A percentile compares a stretch with the other conserved stretches of the same genome.
Evolutionary conservation across 2,797 vertebrate species (phyloP).

Genomic region (Sphenopsis melanotis): DNA sequence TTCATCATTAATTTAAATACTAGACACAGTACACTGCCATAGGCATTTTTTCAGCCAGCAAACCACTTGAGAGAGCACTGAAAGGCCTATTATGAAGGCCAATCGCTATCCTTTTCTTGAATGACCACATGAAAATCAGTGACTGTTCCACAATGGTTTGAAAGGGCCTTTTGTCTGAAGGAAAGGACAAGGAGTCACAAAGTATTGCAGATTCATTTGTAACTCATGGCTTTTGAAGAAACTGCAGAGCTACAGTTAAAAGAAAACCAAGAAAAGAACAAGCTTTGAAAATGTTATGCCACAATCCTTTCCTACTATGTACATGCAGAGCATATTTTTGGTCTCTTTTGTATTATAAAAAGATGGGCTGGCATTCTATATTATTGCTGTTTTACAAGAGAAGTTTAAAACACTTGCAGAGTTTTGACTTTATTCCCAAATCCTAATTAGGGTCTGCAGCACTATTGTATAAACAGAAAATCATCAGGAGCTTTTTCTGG

Average conservation of each 20-base stretch:
- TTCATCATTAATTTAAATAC: not conserved
- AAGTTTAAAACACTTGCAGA: slow-evolving; percentile 41
- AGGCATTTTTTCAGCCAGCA: not conserved
- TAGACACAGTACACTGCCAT: not conserved
- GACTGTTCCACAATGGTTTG: not conserved
- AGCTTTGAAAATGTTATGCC: slow-evolving; percentile 25
- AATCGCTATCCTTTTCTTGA: slow-evolving; percentile 37
- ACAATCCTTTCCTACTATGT: not conserved
- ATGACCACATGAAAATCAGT: slow-evolving; percentile 42
- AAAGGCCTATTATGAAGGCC: slow-evolving; percentile 29
- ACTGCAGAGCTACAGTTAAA: slow-evolving; percentile 39
- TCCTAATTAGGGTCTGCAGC: slow-evolving; percentile 33
- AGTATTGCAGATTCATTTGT: slow-evolving; percentile 26
- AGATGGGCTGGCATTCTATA: slow-evolving; percentile 7
- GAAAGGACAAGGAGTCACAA: slow-evolving; percentile 51
- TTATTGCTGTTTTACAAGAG: slow-evolving; percentile 16
- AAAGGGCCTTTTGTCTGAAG: slow-evolving; percentile 42
- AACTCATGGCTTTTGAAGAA: slow-evolving; percentile 28
- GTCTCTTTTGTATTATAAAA: not conserved
- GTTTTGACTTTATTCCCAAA: slow-evolving; percentile 60
- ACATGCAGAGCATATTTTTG: slow-evolving; percentile 11
- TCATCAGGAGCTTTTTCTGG: not conserved
- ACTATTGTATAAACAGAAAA: slow-evolving; percentile 55
- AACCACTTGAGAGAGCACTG: not conserved
- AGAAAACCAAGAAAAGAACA: slow-evolving; percentile 24